A percentile compares a stretch with the other conserved stretches of the same genome.
Evolutionary conservation across 2,113 vertebrate genomes (phyloP).

Genomic region (Syrmaticus mikado): DNA sequence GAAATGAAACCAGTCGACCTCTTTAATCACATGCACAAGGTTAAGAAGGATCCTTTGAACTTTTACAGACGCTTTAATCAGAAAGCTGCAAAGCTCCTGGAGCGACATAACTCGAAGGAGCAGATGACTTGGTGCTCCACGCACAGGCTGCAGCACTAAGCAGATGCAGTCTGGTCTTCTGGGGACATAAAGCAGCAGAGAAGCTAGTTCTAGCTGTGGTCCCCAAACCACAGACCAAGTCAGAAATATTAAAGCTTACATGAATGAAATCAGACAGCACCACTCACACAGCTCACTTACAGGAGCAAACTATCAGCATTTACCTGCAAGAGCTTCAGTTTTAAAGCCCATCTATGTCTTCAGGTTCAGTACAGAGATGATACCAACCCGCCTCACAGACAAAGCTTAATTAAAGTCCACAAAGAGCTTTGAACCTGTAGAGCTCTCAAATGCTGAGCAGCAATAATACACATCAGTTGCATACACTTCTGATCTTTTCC

Average conservation of each 20-base stretch:
- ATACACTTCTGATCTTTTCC: slow-evolving; percentile 31
- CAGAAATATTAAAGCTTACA: background rate
- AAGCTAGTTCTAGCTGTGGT: background rate
- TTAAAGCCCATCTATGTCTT: background rate
- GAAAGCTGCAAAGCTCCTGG: slow-evolving; percentile 15
- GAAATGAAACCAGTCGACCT: background rate
- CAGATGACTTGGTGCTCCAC: background rate
- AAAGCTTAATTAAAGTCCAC: slow-evolving; percentile 52
- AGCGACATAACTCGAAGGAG: background rate
- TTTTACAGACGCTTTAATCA: slow-evolving; percentile 30
- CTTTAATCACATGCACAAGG: background rate
- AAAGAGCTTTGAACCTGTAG: slow-evolving; percentile 48
- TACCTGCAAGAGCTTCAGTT: background rate
- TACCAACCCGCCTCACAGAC: slow-evolving; percentile 5
- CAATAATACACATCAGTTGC: slow-evolving; percentile 33
- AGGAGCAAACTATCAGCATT: background rate
- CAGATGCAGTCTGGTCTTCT: background rate
- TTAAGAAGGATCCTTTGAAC: slow-evolving; percentile 19
- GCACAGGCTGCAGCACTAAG: background rate
- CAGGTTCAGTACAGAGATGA: background rate
- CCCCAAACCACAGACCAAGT: background rate
- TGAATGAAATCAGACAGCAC: background rate
- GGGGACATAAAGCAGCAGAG: background rate
- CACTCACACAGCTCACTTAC: background rate
- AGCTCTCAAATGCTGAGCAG: slow-evolving; percentile 21